Conservation (phyloP, 2,113 vertebrate genomes). For the Phyllopteryx taeniolatus region DNA sequence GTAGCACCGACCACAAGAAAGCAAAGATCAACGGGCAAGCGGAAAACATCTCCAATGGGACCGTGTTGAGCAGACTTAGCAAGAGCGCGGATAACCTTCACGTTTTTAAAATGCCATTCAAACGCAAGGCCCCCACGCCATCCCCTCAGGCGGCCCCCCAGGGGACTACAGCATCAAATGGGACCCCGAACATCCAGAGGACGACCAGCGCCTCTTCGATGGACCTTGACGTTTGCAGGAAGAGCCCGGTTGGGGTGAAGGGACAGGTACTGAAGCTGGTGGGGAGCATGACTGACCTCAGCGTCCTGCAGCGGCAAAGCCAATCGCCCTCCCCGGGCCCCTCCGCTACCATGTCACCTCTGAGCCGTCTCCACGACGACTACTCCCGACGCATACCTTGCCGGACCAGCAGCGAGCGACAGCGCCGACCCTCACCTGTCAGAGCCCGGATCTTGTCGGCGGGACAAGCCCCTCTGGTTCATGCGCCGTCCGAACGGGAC, state of each 20-base stretch:
- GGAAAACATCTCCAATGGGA: constrained; percentile 54
- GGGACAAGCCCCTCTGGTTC: constrained; percentile 31
- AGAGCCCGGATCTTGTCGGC: constrained; percentile 36
- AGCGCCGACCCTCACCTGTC: constrained; percentile 59
- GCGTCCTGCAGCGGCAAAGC: constrained; percentile 65
- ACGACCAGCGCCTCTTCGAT: constrained; percentile 74
- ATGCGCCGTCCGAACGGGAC: constrained; percentile 18
- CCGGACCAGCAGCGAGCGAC: constrained; percentile 65
- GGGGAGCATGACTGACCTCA: constrained; percentile 80
- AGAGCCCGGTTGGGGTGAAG: constrained; percentile 76
- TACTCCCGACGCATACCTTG: constrained; percentile 86
- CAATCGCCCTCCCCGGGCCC: constrained; percentile 46
- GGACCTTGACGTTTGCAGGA: constrained; percentile 69
- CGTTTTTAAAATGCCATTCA: constrained; percentile 83
- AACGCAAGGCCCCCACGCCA: constrained; percentile 75
- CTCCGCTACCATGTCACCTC: constrained; percentile 45
- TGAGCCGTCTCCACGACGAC: constrained; percentile 85
- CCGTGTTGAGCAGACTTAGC: constrained; percentile 77
- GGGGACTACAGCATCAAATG: constrained; percentile 58
- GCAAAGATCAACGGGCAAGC: constrained; percentile 46
- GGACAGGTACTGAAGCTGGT: constrained; percentile 82
- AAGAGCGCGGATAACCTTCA: constrained; percentile 87
- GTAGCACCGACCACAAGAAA: constrained; percentile 37
- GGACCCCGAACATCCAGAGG: constrained; percentile 63
- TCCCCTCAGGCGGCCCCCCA: constrained; percentile 46